phyloP scores from a whole-genome alignment of 2,113 vertebrate species.

The Pleuronectes platessa region DNA sequence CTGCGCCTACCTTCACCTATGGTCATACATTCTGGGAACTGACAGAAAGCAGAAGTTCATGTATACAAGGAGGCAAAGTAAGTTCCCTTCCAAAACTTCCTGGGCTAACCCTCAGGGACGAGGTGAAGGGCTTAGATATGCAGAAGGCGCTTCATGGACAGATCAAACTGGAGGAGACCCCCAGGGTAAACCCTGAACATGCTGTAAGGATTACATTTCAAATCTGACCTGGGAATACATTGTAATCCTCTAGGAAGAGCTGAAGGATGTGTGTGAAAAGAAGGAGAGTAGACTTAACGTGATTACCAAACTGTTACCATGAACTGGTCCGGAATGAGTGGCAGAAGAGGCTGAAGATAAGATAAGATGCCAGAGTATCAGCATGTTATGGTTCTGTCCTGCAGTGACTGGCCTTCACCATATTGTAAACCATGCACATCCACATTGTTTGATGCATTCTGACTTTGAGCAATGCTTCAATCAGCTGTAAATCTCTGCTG shows the following conservation, averaged over 20 bases:
- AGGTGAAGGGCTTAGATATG: conserved; percentile 28
- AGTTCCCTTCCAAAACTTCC: conserved; percentile 1
- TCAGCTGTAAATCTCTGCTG: not conserved
- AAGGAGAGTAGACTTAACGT: not conserved
- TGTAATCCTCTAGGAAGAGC: not conserved
- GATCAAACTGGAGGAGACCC: conserved; percentile 5
- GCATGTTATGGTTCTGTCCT: too few species aligned
- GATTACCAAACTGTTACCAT: too few species aligned
- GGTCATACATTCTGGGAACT: too few species aligned
- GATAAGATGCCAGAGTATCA: not conserved
- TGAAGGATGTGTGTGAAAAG: conserved; percentile 9
- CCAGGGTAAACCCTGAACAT: not conserved
- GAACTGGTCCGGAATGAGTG: not conserved
- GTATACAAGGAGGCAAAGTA: not conserved
- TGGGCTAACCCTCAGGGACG: conserved; percentile 12
- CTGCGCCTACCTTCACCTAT: too few species aligned
- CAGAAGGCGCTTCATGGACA: not conserved
- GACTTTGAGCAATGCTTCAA: not conserved
- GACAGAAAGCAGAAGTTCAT: not conserved
- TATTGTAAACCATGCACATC: not conserved
- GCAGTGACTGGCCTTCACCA: not conserved
- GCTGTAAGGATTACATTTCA: conserved; percentile 23
- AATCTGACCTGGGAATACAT: conserved; percentile 8
- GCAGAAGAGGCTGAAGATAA: not conserved
- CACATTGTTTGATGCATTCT: not conserved